Base-by-base conservation (phyloP, 2,888 invertebrate genomes). In the Liopterus haemorrhoidalis region DNA sequence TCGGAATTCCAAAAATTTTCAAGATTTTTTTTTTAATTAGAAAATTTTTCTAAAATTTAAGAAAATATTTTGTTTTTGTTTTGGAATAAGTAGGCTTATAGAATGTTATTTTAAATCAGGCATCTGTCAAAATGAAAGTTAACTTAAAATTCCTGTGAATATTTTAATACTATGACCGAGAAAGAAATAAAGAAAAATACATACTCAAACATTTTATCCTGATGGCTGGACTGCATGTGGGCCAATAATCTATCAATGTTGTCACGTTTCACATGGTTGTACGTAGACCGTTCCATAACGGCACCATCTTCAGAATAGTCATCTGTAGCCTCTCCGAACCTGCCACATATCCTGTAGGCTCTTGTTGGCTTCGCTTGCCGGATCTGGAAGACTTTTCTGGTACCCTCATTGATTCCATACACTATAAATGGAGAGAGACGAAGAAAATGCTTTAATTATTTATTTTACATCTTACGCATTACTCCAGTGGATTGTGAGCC, bases 121-220 rank as follows among this genome's bases (percentile, higher is more conserved):
- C 25, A 25, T 38, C n/a, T n/a, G n/a, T n/a, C n/a, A n/a, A n/a
- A n/a, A n/a, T n/a, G 16, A 14, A 3, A 9, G 32, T 32, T 32
- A 9, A 12, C 30, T 6, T 32, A 19, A n/a, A 35, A 20, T 20
- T 20, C 2, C 9, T 12, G 11, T 8, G 14, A 21, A 41, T 32
- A 12, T 41, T 20, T 22, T 18, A 36, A 9, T n/a, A n/a, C n/a
- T n/a, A n/a, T n/a, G n/a, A n/a, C n/a, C n/a, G n/a, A 41, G 20
- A 46, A 41, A 49, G 35, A 24, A 48, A 41, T 20, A 6, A 22
- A 24, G 6, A n/a, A 27, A 32, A 43, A 20, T 35, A 74, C 82
- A 71, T 70, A 88, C 85, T 86, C 77, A 64, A 81, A 91, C 85
- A 92, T 88, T 61, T 84, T 79, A 52, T 76, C 80, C 63, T 92